These are phyloP conservation scores for Carapus acus DNA, from an alignment of 2,797 vertebrate species.

Conservation along the genomic window DNA sequence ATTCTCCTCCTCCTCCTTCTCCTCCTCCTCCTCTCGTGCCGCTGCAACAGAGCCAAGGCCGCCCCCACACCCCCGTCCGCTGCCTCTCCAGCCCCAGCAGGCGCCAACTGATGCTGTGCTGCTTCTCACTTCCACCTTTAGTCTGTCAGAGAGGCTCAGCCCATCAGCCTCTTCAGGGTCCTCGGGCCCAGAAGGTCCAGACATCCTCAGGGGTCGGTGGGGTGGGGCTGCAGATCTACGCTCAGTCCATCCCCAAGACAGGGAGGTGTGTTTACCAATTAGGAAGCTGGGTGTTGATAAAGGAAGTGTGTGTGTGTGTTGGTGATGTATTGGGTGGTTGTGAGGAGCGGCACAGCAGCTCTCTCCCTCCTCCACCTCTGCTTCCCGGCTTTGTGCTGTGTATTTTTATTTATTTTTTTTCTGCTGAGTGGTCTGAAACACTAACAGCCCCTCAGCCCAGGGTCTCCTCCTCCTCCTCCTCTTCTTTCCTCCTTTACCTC, in stretches of 20 bases:
- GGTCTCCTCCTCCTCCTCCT: constrained; percentile 54
- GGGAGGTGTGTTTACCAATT: constrained; percentile 53
- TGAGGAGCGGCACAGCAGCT: constrained; percentile 32
- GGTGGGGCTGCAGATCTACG: constrained; percentile 40
- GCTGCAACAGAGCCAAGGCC: no score
- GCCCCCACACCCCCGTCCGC: no score
- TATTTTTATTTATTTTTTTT: no score
- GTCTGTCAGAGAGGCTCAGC: constrained; percentile 47
- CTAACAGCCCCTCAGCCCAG: constrained; percentile 41
- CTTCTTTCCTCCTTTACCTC: no score
- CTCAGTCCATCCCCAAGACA: constrained; percentile 61
- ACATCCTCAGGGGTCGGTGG: constrained; percentile 50
- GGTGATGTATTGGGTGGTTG: constrained; percentile 62
- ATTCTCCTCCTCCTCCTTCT: no score
- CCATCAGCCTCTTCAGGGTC: constrained; percentile 54
- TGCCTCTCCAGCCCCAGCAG: no score
- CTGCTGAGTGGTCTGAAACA: constrained; percentile 62
- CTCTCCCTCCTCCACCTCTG: constrained; percentile 26
- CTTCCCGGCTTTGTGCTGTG: constrained; percentile 11
- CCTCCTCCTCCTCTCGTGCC: no score
- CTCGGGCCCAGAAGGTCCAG: constrained; percentile 63
- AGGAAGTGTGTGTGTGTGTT: constrained; percentile 36
- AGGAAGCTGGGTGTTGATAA: constrained; percentile 41
- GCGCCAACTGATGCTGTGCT: constrained; percentile 20
- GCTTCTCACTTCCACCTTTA: constrained; percentile 44